Percentiles rank a stretch among this genome's conserved stretches.
Conservation (phyloP, 2,113 vertebrate genomes). For the Lamprotornis superbus region DNA sequence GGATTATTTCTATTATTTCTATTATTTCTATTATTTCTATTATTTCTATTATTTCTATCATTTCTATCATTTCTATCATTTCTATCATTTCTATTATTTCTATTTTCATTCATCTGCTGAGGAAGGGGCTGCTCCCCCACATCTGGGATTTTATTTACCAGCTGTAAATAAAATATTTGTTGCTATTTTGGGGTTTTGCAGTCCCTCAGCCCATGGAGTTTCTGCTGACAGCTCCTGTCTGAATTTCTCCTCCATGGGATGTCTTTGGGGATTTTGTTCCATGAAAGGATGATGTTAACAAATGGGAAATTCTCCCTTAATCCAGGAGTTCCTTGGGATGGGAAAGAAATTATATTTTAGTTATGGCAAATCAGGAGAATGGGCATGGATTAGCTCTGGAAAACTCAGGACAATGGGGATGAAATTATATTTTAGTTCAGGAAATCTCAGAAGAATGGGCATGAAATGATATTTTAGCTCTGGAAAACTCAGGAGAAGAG, state of each 20-base stretch:
- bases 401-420: neutral
- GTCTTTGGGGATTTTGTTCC: neutral
- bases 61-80: neutral
- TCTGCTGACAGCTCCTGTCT: neutral
- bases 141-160: neutral
- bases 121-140: neutral
- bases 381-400: neutral
- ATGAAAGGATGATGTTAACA: neutral
- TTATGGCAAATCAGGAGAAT: neutral
- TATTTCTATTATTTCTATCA: too few species aligned
- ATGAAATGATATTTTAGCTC: neutral
- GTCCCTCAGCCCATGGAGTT: neutral
- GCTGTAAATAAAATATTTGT: neutral
- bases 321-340: rapidly evolving
- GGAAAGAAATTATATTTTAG: neutral
- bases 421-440: neutral
- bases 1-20: neutral
- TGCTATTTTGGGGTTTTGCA: neutral
- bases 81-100: too few species aligned
- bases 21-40: too few species aligned
- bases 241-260: neutral
- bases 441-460: neutral
- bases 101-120: neutral
- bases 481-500: rapidly evolving
- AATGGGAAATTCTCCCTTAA: neutral